Evolutionary conservation across 2,797 vertebrate genomes (phyloP), one percentile per base, ranked within the genome.

Genomic region (Catamblyrhynchus diadema): DNA sequence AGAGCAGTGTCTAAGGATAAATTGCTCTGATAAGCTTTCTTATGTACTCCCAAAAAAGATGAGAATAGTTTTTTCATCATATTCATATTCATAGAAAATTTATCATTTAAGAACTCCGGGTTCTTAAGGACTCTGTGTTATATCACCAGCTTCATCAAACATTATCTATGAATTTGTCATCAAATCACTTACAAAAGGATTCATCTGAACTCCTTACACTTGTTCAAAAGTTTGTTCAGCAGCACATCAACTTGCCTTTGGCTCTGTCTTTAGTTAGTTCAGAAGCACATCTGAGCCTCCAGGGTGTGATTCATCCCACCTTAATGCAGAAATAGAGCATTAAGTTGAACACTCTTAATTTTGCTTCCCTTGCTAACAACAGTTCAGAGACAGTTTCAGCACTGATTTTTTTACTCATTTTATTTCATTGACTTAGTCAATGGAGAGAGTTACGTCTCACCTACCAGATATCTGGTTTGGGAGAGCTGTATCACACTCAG

Each of bases 311-410:
- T 94, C 80, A 82, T 71, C 44, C 84, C 50, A 69, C 56, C 32
- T 25, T 59, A 81, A 88, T 45, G 69, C 66, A 93, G 61, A 94
- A 91, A 64, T 37, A 51, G 57, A 67, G 8, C 45, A 78, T 87
- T 77, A 51, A 89, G 23, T 54, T 71, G 78, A 89, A 93, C 44
- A 27, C 35, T 60, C 91, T 65, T 93, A 85, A 92, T 92, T 97
- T 95, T 95, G 25, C 72, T 92, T 87, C 42, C 4, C 48, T 91
- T 82, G 54, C 32, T 85, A 88, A 85, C 69, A 89, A 74, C 72
- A 94, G 72, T 71, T 72, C n/a, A 47, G 78, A 94, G 81, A 74
- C 53, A 72, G 51, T 67, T 80, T 87, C n/a, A 50, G 51, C 53
- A 87, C 42, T 67, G 85, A 69, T 62, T 71, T 81, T 95, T 92